Percentiles rank a stretch among this genome's conserved stretches.
These are phyloP conservation scores for Beroe ovata DNA, from an alignment of 37 sponge, comb jelly and placozoan species.

Conservation along the genomic window DNA sequence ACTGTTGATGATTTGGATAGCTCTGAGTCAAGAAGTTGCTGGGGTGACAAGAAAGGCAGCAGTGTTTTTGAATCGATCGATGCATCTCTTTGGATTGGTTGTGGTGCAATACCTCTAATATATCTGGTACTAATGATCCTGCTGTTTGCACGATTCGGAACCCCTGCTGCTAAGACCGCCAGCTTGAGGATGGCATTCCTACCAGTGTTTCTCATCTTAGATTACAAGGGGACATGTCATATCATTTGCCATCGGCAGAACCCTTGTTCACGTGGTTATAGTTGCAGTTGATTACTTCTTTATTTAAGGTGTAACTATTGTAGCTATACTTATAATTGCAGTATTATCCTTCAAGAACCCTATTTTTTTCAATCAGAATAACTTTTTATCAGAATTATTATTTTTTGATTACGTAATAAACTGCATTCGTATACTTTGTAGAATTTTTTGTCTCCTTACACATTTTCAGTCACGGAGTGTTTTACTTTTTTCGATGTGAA, in stretches of 20 bases:
- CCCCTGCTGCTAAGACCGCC: background rate
- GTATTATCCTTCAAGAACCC: too few species aligned
- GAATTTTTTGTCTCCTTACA: too few species aligned
- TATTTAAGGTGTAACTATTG: too few species aligned
- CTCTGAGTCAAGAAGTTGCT: background rate
- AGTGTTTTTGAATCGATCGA: background rate
- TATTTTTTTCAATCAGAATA: too few species aligned
- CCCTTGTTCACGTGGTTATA: background rate
- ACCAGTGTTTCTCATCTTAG: background rate
- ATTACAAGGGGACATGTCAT: background rate
- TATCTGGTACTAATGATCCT: background rate
- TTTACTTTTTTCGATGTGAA: too few species aligned
- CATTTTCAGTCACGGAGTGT: too few species aligned
- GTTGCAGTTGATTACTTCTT: background rate
- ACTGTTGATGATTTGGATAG: background rate
- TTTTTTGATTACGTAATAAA: too few species aligned
- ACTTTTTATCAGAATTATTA: too few species aligned
- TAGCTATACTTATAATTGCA: too few species aligned
- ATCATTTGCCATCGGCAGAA: background rate
- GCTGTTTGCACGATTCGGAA: background rate
- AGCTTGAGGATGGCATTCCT: background rate
- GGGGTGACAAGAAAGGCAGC: background rate
- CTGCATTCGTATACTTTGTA: too few species aligned
- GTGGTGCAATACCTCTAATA: background rate
- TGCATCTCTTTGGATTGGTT: background rate